phyloP scores from a whole-genome alignment of 2,888 invertebrate species.

The Teleiodes luculella region DNA sequence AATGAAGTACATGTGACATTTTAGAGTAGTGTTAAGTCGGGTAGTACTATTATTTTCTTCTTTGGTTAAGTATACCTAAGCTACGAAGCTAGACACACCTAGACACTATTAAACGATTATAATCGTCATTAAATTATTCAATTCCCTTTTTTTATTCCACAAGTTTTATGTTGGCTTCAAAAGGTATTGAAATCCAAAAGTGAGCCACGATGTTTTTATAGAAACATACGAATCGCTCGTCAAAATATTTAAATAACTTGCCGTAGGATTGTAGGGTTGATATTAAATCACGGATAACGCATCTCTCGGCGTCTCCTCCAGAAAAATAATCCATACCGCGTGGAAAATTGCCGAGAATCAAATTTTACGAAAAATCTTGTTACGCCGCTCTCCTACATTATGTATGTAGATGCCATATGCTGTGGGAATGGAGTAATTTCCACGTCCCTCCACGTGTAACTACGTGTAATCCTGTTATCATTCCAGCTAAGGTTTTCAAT shows the following conservation, averaged over 20 bases:
- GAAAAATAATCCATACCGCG: slow-evolving; percentile 54
- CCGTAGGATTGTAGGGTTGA: slow-evolving; percentile 26
- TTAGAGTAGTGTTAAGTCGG: too few species aligned
- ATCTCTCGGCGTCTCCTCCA: slow-evolving; percentile 38
- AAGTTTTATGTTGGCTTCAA: too few species aligned
- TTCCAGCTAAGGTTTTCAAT: slow-evolving; percentile 8
- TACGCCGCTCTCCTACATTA: slow-evolving; percentile 51
- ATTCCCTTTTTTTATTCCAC: too few species aligned
- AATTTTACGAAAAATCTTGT: slow-evolving; percentile 65
- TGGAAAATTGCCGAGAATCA: slow-evolving; percentile 61
- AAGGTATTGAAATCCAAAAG: too few species aligned
- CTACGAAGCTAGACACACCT: too few species aligned
- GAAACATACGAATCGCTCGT: slow-evolving; percentile 25
- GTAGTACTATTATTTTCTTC: too few species aligned
- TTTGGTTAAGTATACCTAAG: too few species aligned
- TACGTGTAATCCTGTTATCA: slow-evolving; percentile 34
- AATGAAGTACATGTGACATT: too few species aligned
- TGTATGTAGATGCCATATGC: slow-evolving; percentile 40
- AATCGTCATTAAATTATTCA: too few species aligned
- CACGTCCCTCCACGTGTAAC: slow-evolving; percentile 32
- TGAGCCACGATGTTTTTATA: neutral
- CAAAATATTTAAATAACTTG: slow-evolving; percentile 33
- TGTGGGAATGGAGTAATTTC: slow-evolving; percentile 45
- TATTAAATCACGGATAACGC: slow-evolving; percentile 47
- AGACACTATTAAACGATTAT: too few species aligned